Percentiles rank a stretch among this genome's conserved stretches.
These are phyloP conservation scores for Erynnis tages DNA, from an alignment of 2,888 invertebrate genomes.

Conservation along the genomic window DNA sequence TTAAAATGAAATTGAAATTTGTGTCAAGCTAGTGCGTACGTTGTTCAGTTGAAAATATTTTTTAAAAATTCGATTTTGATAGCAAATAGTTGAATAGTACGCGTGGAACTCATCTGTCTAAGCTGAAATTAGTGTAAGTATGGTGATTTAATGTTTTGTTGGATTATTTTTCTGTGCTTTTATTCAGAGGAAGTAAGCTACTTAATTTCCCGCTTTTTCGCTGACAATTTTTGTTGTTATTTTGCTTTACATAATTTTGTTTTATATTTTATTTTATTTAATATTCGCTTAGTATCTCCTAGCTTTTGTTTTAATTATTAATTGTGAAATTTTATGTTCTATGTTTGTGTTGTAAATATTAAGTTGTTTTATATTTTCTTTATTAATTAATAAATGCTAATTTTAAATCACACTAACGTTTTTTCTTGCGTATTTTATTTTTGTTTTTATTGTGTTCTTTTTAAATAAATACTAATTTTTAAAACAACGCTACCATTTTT, in stretches of 20 bases:
- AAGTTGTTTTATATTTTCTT: too few species aligned
- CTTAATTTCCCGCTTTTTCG: background rate
- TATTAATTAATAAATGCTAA: too few species aligned
- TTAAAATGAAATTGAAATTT: conserved; percentile 22
- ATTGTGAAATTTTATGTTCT: too few species aligned
- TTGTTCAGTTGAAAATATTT: conserved; percentile 19
- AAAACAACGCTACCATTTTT: too few species aligned
- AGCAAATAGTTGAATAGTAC: background rate
- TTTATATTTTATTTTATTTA: background rate
- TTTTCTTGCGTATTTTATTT: too few species aligned
- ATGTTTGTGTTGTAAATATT: too few species aligned
- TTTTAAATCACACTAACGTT: too few species aligned
- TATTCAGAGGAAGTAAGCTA: background rate
- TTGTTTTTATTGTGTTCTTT: too few species aligned
- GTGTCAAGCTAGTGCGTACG: conserved; percentile 14
- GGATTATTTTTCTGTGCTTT: background rate
- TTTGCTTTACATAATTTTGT: background rate
- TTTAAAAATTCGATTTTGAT: conserved; percentile 15
- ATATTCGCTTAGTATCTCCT: too few species aligned
- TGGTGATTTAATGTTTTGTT: background rate
- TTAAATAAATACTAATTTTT: too few species aligned
- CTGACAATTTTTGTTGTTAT: background rate
- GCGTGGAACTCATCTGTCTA: background rate
- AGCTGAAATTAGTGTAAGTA: conserved; percentile 8
- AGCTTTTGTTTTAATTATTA: too few species aligned